Conservation (phyloP, 2,113 vertebrate genomes). For the Rhinogobius similis region DNA sequence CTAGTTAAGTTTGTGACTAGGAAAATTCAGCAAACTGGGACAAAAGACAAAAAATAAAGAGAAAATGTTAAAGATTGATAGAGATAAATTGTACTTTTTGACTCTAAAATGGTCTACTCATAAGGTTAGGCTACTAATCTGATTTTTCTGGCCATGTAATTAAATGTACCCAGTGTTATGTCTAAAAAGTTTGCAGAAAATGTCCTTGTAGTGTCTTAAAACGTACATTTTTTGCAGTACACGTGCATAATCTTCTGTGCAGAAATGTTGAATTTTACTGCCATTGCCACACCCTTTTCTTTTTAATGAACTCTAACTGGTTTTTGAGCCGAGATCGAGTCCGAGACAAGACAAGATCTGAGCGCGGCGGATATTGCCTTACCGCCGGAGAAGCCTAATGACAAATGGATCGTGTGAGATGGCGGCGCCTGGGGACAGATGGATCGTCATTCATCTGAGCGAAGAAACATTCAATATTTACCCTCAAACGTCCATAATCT, state of each 20-base stretch:
- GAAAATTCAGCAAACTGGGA: too few relatives aligned
- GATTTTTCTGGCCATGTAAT: neutral
- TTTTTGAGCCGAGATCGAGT: conserved; percentile 51
- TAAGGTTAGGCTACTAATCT: too few relatives aligned
- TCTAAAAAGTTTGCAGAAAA: too few relatives aligned
- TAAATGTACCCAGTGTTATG: neutral
- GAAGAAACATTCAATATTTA: conserved; percentile 35
- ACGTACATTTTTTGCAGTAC: neutral
- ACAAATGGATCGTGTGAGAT: conserved; percentile 44
- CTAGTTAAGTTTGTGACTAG: too few relatives aligned
- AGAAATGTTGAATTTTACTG: neutral
- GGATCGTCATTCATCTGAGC: conserved; percentile 44
- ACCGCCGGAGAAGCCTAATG: conserved; percentile 54
- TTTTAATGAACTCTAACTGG: conserved; percentile 55
- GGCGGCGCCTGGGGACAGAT: conserved; percentile 39
- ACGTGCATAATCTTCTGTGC: too few relatives aligned
- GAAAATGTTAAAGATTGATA: too few relatives aligned
- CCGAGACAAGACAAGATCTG: conserved; percentile 33
- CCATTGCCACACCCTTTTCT: conserved; percentile 11
- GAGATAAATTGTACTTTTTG: too few relatives aligned
- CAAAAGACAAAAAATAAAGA: too few relatives aligned
- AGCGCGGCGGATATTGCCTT: conserved; percentile 58
- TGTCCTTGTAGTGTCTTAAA: too few relatives aligned
- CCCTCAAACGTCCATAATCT: conserved; percentile 14
- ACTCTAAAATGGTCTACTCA: too few relatives aligned